A percentile compares a stretch with the other conserved stretches of the same genome.
Conservation (phyloP, 2,888 invertebrate species). For the Crioceris asparagi region DNA sequence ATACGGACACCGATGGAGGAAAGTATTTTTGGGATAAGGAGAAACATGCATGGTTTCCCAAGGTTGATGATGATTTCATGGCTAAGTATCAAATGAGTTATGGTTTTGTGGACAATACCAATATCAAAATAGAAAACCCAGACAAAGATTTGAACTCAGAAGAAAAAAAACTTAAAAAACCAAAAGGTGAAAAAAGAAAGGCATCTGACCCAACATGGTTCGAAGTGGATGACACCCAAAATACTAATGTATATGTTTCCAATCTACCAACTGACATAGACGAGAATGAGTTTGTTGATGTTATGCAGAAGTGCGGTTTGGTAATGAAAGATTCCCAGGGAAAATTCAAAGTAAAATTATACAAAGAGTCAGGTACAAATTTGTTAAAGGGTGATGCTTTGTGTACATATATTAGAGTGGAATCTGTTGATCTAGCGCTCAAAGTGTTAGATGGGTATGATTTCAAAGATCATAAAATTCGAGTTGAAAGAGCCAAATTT, state of each 20-base stretch:
- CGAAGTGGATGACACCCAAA: slow-evolving; percentile 74
- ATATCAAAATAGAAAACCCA: slow-evolving; percentile 15
- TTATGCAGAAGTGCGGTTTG: slow-evolving; percentile 95
- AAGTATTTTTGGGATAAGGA: slow-evolving; percentile 85
- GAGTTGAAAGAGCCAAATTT: slow-evolving; percentile 88
- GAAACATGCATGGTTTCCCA: slow-evolving; percentile 93
- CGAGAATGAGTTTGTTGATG: slow-evolving; percentile 77
- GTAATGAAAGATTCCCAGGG: slow-evolving; percentile 54
- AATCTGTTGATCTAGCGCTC: slow-evolving; percentile 88
- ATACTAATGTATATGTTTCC: slow-evolving; percentile 93
- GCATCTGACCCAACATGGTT: slow-evolving; percentile 67
- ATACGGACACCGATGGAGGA: slow-evolving; percentile 78
- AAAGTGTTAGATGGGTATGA: slow-evolving; percentile 83
- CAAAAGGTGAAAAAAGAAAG: slow-evolving; percentile 40
- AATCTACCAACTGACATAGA: slow-evolving; percentile 83
- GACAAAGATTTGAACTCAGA: slow-evolving; percentile 22
- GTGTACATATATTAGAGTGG: slow-evolving; percentile 90
- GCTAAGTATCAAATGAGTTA: slow-evolving; percentile 94
- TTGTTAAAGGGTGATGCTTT: slow-evolving; percentile 90
- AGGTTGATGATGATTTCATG: slow-evolving; percentile 93
- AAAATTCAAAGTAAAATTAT: slow-evolving; percentile 50
- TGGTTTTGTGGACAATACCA: slow-evolving; percentile 62
- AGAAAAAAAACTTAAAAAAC: slow-evolving; percentile 24
- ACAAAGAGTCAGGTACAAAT: slow-evolving; percentile 67
- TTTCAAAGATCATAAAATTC: slow-evolving; percentile 66